Evolutionary conservation across 2,888 invertebrate species (phyloP).

Genomic region (Pseudanteris insignis): DNA sequence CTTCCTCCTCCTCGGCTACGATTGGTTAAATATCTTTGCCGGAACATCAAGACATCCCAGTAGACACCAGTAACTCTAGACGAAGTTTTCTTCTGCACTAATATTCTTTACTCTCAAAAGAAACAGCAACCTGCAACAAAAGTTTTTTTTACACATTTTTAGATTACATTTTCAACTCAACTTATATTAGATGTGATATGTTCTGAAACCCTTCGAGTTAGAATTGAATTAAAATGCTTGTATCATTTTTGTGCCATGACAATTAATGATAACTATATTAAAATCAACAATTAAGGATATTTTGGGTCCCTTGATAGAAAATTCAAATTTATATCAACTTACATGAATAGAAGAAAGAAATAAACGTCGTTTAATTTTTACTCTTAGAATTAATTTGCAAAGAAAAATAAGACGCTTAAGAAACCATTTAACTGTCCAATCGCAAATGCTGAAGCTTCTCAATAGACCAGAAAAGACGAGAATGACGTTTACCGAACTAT

Average conservation of each 20-base stretch:
- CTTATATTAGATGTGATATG: no score
- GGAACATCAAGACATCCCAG: conserved; percentile 36
- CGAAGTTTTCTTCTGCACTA: conserved; percentile 7
- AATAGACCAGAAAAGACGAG: conserved; percentile 6
- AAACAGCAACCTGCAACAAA: conserved; percentile 10
- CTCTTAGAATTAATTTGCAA: background rate
- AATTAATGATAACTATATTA: no score
- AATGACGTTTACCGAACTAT: conserved; percentile 7
- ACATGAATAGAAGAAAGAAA: no score
- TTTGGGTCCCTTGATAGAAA: no score
- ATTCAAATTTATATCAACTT: no score
- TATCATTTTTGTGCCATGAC: no score
- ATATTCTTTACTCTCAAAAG: background rate
- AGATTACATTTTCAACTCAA: no score
- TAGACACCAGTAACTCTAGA: conserved; percentile 14
- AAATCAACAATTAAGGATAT: no score
- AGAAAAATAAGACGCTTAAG: conserved; percentile 4
- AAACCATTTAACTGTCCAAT: conserved; percentile 6
- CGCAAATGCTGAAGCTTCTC: conserved; percentile 1
- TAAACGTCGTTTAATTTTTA: no score
- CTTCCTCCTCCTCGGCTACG: conserved; percentile 30
- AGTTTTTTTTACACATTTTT: no score
- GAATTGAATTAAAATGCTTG: no score
- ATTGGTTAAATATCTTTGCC: conserved; percentile 30
- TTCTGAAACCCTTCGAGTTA: no score